These are phyloP conservation scores for Turdus rufiventris DNA, from an alignment of 2,113 vertebrate species.

Conservation along the genomic window DNA sequence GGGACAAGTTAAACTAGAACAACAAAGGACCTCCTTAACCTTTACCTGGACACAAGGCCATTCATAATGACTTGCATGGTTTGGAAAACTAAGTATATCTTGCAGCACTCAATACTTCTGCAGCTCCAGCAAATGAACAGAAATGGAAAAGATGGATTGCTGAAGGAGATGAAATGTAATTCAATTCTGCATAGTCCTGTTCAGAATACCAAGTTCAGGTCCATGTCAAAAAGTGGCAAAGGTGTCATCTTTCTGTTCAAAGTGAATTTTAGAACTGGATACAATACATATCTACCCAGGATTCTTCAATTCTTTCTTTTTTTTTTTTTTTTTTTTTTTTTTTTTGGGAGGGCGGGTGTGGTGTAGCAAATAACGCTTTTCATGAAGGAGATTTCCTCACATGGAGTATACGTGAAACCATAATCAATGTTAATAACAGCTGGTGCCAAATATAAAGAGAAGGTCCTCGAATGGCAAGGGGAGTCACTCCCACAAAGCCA, in stretches of 20 bases:
- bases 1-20: constrained; percentile 87
- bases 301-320: background rate
- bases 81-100: constrained; percentile 71
- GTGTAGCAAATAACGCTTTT: constrained; percentile 4
- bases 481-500: background rate
- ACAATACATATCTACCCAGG: background rate
- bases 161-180: constrained; percentile 66
- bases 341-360: background rate
- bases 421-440: constrained; percentile 25
- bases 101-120: constrained; percentile 61
- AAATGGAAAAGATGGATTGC: constrained; percentile 66
- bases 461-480: background rate
- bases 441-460: background rate
- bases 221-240: constrained; percentile 44
- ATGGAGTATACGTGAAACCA: background rate
- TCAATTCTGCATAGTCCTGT: constrained; percentile 72
- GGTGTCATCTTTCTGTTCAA: constrained; percentile 61
- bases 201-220: constrained; percentile 70
- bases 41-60: constrained; percentile 80
- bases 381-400: constrained; percentile 3
- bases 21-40: constrained; percentile 82
- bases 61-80: constrained; percentile 75
- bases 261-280: constrained; percentile 55
- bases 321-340: background rate
- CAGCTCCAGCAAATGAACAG: constrained; percentile 68